Base-by-base conservation (phyloP, 2,888 invertebrate genomes). In the Drosophila colorata region DNA sequence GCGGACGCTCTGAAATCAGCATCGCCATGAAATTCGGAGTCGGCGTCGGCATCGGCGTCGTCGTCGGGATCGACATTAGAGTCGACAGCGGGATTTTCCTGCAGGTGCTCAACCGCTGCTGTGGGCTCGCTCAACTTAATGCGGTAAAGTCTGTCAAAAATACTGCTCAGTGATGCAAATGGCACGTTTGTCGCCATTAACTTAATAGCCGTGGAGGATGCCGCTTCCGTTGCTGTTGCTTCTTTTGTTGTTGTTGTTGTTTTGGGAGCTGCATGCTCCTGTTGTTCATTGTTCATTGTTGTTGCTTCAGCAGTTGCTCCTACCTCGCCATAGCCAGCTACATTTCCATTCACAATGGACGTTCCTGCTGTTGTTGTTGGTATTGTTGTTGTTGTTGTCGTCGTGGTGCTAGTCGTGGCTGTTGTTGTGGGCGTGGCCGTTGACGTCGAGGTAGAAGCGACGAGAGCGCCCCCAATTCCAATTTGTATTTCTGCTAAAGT, bases 101-200 rank as follows among this genome's bases (percentile, higher is more conserved):
- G 44, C 38, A 49, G 63, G 2, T 41, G 23, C 16, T 69, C 51
- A 33, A 25, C 63, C 48, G 89, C 70, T 71, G 87, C 11, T 31
- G 64, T 43, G 44, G 67, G 37, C 25, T 90, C 90, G 59, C 87
- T 89, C 53, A 91, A 73, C 82, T 91, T 91, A 61, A 90, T 91
- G 53, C 91, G 91, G 73, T 90, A 89, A 49, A 92, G 80, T 40
- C 90, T 86, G 71, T 91, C 90, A 58, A 87, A 78, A 43, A 91
- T 60, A 66, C 51, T 60, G 59, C 84, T 68, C 52, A 88, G 23
- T 5, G 76, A 53, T 14, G 63, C 61, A 1, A 75, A 61, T 25
- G 72, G 57, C 71, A 85, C 61, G 46, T 51, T 65, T 57, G 74
- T 72, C 40, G 88, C 67, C 71, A 82, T 87, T 64, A 71, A 47